Evolutionary conservation across 1,140 invertebrate genomes (phyloP).

Genomic region (Helicoverpa armigera): DNA sequence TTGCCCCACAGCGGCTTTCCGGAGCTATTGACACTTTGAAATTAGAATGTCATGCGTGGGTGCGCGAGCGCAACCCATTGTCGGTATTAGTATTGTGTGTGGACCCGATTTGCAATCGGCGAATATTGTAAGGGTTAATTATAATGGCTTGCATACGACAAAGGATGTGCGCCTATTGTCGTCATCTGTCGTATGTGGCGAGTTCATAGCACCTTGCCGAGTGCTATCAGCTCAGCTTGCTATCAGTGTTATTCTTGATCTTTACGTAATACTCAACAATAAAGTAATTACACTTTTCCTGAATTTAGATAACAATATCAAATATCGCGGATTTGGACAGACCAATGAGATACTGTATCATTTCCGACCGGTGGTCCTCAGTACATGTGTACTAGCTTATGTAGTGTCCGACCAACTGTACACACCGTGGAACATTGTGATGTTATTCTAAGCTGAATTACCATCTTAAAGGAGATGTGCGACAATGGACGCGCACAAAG

Average conservation of each 20-base stretch:
- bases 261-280: constrained; percentile 26
- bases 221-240: background rate
- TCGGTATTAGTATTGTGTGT: constrained; percentile 63
- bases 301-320: constrained; percentile 20
- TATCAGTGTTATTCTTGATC: constrained; percentile 15
- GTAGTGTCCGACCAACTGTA: background rate
- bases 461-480: constrained; percentile 70
- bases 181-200: constrained; percentile 15
- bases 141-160: constrained; percentile 52
- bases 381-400: constrained; percentile 5
- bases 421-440: constrained; percentile 32
- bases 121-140: constrained; percentile 64
- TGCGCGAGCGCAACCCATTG: constrained; percentile 75
- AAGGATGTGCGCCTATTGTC: constrained; percentile 46
- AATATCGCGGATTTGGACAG: constrained; percentile 2
- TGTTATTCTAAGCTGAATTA: constrained; percentile 68
- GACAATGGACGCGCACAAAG: constrained; percentile 61
- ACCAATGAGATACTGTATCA: constrained; percentile 22
- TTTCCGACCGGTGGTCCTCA: background rate
- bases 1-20: constrained; percentile 55
- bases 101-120: constrained; percentile 60
- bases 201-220: constrained; percentile 18
- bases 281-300: constrained; percentile 28
- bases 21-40: constrained; percentile 73
- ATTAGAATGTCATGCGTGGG: constrained; percentile 81